Conservation (phyloP, 2,113 vertebrate genomes). For the Triplophysa dalaica region DNA sequence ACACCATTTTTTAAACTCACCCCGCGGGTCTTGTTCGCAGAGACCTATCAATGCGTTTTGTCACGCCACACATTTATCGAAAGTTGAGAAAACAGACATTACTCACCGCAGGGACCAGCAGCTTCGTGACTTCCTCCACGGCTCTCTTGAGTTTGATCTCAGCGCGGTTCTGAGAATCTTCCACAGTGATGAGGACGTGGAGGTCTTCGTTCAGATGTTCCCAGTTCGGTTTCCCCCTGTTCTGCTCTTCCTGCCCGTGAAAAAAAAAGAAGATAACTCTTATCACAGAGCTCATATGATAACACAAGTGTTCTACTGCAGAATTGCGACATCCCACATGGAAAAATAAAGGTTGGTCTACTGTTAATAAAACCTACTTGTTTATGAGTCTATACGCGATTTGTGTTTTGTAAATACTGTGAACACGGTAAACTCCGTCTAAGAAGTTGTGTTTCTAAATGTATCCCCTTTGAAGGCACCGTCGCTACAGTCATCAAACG, state of each 20-base stretch:
- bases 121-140: slow-evolving; percentile 87
- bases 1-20: slow-evolving; percentile 34
- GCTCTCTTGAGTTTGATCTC: slow-evolving; percentile 89
- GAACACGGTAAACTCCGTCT: too few species aligned
- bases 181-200: slow-evolving; percentile 89
- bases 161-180: slow-evolving; percentile 88
- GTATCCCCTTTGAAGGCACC: too few species aligned
- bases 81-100: not conserved
- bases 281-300: not conserved
- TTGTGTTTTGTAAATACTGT: too few species aligned
- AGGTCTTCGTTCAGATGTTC: slow-evolving; percentile 89
- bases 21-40: slow-evolving; percentile 36
- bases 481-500: too few species aligned
- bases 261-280: slow-evolving; percentile 17
- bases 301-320: not conserved
- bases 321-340: not conserved
- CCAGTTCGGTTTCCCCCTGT: slow-evolving; percentile 89
- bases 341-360: too few species aligned
- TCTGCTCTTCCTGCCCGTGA: slow-evolving; percentile 81
- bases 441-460: too few species aligned
- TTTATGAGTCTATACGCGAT: too few species aligned
- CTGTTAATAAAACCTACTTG: too few species aligned
- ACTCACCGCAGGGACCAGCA: slow-evolving; percentile 88
- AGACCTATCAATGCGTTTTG: slow-evolving; percentile 36
- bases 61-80: slow-evolving; percentile 14